Base-by-base conservation (phyloP, 53 echinoderm and acorn worm genomes). In the Zoroaster sp. region DNA sequence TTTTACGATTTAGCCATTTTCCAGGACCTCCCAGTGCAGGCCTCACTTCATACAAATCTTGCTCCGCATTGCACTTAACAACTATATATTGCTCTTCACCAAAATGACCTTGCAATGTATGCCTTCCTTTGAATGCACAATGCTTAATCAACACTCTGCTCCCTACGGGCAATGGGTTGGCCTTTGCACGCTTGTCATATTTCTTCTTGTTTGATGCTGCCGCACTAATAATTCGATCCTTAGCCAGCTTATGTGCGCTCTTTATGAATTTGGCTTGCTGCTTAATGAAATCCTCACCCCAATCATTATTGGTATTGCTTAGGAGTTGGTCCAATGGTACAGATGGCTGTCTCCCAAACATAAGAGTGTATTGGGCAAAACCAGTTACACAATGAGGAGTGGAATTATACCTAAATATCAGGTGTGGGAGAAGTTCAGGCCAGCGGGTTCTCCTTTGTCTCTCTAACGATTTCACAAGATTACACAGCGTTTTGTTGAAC, bases 1-100 rank as follows among this genome's bases (percentile, higher is more conserved):
- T 65, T 65, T 65, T 65, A 3, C 65, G 65, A 65, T 65, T 65
- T 1, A 65, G 4, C 66, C 66, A 65, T 6, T 65, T 13, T 3
- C n/a, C 8, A 46, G 46, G 46, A 46, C 46, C 46, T 3, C 87
- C 87, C n/a, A 72, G 40, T 3, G 86, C 69, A 71, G 72, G 72
- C 34, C 71, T 47, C 15, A 85, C 72, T n/a, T 35, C 87, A 73
- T 47, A 87, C 18, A 87, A 11, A 43, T 85, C 86, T 15, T 85
- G 67, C 8, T 67, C 51, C 14, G 31, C 8, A 45, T 85, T 85
- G 46, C 69, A 18, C 17, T 33, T 70, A 3, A 46, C 72, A 0
- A 85, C 86, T 13, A 85, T 30, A 30, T 85, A 42, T 28, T 69
- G 35, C 30, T 72, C 47, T 4, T 85, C 86, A 11, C 47, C 4